A percentile compares a stretch with the other conserved stretches of the same genome.
phyloP scores from a whole-genome alignment of 1,140 invertebrate genomes.

The Dendroctonus valens region DNA sequence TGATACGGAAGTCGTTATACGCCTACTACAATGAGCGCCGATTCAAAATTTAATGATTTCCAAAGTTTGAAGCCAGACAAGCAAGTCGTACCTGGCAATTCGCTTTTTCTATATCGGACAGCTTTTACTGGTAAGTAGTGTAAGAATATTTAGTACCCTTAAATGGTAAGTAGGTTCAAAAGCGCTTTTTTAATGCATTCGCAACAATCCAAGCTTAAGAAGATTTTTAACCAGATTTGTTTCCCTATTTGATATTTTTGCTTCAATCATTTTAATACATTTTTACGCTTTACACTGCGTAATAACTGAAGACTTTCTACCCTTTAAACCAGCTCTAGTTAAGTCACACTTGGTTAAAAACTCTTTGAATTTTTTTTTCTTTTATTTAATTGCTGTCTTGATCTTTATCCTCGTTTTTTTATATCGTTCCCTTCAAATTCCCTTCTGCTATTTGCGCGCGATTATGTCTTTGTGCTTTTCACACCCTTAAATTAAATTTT shows the following conservation, averaged over 20 bases:
- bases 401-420: too few relatives aligned
- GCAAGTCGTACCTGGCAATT: not conserved
- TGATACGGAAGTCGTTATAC: slow-evolving; percentile 28
- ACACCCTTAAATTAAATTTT: too few relatives aligned
- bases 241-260: not conserved
- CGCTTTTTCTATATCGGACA: slow-evolving; percentile 20
- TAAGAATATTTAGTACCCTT: not conserved
- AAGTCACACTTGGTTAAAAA: too few relatives aligned
- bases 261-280: too few relatives aligned
- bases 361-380: too few relatives aligned
- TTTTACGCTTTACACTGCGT: too few relatives aligned
- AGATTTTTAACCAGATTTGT: not conserved
- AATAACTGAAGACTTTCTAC: too few relatives aligned
- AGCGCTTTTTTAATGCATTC: not conserved
- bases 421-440: too few relatives aligned
- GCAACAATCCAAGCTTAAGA: not conserved
- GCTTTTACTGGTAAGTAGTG: slow-evolving; percentile 25
- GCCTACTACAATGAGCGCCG: slow-evolving; percentile 13
- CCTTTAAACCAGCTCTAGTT: too few relatives aligned
- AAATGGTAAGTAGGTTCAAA: not conserved
- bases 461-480: too few relatives aligned
- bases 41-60: slow-evolving; percentile 13
- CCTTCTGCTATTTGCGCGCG: too few relatives aligned
- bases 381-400: too few relatives aligned
- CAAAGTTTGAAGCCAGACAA: slow-evolving; percentile 26